These are phyloP conservation scores for Lochmaea crataegi DNA, from an alignment of 2,888 invertebrate genomes.

Conservation along the genomic window DNA sequence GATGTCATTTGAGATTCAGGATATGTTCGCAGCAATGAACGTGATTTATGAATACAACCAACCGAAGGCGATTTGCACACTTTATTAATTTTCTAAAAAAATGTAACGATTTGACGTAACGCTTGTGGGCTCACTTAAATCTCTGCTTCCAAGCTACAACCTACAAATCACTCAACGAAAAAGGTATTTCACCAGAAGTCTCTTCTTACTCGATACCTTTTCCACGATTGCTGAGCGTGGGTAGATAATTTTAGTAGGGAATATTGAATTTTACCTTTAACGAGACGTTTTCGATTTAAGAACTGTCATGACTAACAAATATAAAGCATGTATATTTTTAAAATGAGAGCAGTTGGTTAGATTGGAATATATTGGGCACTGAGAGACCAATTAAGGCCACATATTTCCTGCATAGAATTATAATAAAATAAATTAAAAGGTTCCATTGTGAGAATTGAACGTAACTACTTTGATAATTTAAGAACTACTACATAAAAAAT, in stretches of 20 bases:
- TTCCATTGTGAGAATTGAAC: too few species aligned
- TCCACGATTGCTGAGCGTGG: constrained; percentile 35
- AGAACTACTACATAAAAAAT: too few species aligned
- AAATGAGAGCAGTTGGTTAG: not conserved
- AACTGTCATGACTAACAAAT: constrained; percentile 21
- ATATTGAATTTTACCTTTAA: constrained; percentile 38
- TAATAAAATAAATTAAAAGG: too few species aligned
- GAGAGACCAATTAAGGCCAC: not conserved
- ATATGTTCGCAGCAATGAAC: not conserved
- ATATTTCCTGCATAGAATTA: not conserved
- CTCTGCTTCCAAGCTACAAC: constrained; percentile 60
- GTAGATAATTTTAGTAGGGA: constrained; percentile 37
- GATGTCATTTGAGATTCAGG: not conserved
- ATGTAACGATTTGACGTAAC: constrained; percentile 10
- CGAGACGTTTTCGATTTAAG: constrained; percentile 33
- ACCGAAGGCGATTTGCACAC: not conserved
- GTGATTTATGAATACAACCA: not conserved
- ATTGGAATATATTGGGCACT: not conserved
- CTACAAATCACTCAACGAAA: constrained; percentile 61
- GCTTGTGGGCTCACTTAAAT: constrained; percentile 51
- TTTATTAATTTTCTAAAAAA: not conserved
- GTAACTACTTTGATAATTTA: too few species aligned
- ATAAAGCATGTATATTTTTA: constrained; percentile 14
- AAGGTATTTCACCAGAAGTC: constrained; percentile 51
- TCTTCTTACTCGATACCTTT: constrained; percentile 25